Percentiles rank a stretch among this genome's conserved stretches.
These are phyloP conservation scores for Capitulum mitella DNA, from an alignment of 2,888 invertebrate genomes.

Conservation along the genomic window DNA sequence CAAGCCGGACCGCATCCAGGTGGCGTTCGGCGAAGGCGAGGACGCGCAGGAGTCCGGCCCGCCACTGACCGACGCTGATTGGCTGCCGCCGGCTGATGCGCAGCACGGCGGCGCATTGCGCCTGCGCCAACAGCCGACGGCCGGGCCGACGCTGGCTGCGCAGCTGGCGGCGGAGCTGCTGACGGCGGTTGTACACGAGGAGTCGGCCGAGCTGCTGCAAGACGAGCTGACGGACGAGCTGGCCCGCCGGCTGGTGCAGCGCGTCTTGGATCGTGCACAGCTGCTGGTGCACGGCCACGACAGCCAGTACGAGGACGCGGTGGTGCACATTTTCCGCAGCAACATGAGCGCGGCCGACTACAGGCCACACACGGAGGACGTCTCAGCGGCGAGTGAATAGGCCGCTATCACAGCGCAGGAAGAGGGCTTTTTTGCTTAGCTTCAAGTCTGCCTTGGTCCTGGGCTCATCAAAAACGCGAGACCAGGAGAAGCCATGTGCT, in stretches of 20 bases:
- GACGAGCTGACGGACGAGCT: constrained; percentile 16
- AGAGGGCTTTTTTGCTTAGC: too few relatives aligned
- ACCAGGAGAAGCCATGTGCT: too few relatives aligned
- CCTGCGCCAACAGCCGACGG: too few relatives aligned
- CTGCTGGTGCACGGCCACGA: background rate
- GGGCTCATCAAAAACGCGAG: too few relatives aligned
- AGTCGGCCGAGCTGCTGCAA: background rate
- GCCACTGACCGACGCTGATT: too few relatives aligned
- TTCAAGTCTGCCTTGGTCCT: too few relatives aligned
- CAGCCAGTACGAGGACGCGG: background rate
- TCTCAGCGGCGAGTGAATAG: too few relatives aligned
- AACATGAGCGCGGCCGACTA: background rate
- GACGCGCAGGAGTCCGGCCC: too few relatives aligned
- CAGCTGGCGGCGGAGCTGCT: background rate
- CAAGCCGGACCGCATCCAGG: background rate
- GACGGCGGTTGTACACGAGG: background rate
- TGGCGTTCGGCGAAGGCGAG: background rate
- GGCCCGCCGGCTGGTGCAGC: background rate
- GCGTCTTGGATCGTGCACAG: background rate
- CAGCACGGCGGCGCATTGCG: too few relatives aligned
- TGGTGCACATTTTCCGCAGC: background rate
- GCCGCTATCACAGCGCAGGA: too few relatives aligned
- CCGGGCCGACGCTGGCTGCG: background rate
- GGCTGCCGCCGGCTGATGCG: too few relatives aligned
- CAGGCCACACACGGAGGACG: too few relatives aligned